Evolutionary conservation across 2,888 invertebrate species (phyloP).

Genomic region (Pimpla rufipes): DNA sequence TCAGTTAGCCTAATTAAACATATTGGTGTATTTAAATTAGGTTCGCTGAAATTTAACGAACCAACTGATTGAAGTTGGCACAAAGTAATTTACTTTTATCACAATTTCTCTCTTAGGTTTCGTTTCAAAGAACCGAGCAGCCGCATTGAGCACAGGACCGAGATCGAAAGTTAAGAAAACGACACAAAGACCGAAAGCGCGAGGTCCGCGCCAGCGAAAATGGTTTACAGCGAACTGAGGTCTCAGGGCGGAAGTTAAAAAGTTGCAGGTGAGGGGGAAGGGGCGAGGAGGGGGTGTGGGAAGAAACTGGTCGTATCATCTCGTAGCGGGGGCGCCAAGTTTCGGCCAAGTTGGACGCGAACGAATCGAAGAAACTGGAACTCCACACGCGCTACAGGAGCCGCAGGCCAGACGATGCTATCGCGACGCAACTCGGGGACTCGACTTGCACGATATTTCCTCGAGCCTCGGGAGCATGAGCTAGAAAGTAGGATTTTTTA

Average conservation of each 20-base stretch:
- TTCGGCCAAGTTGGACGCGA: conserved; percentile 1
- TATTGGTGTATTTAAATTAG: too few relatives aligned
- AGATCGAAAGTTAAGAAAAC: neutral
- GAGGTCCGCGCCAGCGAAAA: too few relatives aligned
- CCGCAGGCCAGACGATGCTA: neutral
- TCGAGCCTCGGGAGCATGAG: neutral
- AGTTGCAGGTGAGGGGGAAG: neutral
- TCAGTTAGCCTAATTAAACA: too few relatives aligned
- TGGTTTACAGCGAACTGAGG: neutral
- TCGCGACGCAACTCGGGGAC: neutral
- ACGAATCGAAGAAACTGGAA: neutral
- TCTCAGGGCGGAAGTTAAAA: neutral
- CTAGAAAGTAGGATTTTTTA: too few relatives aligned
- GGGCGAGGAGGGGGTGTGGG: too few relatives aligned
- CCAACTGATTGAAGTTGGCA: too few relatives aligned
- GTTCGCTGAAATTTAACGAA: too few relatives aligned
- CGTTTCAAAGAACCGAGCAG: neutral
- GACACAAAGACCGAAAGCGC: neutral
- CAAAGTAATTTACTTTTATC: too few relatives aligned
- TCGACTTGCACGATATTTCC: neutral
- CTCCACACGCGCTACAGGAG: neutral
- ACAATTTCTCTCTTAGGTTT: too few relatives aligned
- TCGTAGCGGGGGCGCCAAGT: neutral
- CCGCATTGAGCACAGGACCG: neutral
- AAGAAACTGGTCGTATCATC: neutral